Percentiles rank a stretch among this genome's conserved stretches.
Evolutionary conservation across 1,140 invertebrate species (phyloP).

Genomic region (Octopus sinensis): DNA sequence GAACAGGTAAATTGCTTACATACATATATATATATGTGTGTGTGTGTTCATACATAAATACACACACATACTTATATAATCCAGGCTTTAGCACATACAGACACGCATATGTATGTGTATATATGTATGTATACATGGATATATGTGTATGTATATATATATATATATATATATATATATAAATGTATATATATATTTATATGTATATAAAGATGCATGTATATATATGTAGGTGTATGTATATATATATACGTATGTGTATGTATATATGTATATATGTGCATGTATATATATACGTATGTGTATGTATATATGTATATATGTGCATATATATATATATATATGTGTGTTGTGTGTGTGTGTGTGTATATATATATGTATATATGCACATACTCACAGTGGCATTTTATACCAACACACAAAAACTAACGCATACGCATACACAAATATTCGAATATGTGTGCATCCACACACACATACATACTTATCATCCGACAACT

Average conservation of each 20-base stretch:
- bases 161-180: neutral
- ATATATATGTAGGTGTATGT: neutral
- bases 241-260: neutral
- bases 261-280: neutral
- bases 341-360: neutral
- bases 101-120: neutral
- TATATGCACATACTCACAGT: too few species aligned
- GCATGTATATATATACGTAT: neutral
- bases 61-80: neutral
- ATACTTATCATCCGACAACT: too few species aligned
- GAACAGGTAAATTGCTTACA: neutral
- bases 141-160: neutral
- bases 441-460: too few species aligned
- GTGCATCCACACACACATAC: too few species aligned
- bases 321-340: neutral
- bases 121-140: neutral
- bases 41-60: neutral
- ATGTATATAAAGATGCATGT: neutral
- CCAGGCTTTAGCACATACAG: neutral
- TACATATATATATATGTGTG: neutral
- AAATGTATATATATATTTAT: neutral
- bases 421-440: too few species aligned
- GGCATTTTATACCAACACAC: too few species aligned
- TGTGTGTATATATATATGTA: neutral
- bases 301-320: neutral